These are phyloP conservation scores for Saimiri boliviensis DNA, from an alignment of 2,113 vertebrate species.

Conservation along the genomic window DNA sequence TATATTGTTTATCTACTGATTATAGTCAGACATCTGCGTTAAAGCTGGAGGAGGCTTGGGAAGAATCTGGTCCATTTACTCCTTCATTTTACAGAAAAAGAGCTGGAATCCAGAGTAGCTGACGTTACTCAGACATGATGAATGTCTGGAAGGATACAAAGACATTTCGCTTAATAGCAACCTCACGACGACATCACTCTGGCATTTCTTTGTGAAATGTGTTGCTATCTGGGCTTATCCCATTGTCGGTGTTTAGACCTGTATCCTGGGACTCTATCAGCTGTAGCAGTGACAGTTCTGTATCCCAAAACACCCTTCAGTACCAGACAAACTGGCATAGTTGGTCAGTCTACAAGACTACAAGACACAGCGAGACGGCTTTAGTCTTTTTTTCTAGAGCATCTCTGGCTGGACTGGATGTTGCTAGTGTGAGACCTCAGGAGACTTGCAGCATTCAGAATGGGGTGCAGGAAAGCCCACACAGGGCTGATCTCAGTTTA, in stretches of 20 bases:
- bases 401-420: not conserved
- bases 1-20: not conserved
- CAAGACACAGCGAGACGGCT: not conserved
- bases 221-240: too few relatives aligned
- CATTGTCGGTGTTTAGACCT: not conserved
- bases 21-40: too few relatives aligned
- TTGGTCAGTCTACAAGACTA: not conserved
- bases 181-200: rapidly evolving
- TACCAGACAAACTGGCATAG: not conserved
- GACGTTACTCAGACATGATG: not conserved
- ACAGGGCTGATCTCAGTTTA: not conserved
- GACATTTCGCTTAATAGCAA: not conserved
- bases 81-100: not conserved
- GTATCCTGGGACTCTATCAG: too few relatives aligned
- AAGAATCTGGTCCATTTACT: not conserved
- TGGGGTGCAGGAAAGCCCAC: rapidly evolving
- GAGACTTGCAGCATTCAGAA: not conserved
- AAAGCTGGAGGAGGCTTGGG: not conserved
- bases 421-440: not conserved
- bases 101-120: not conserved
- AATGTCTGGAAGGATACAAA: not conserved
- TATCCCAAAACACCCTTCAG: not conserved
- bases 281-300: not conserved
- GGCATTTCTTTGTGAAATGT: not conserved
- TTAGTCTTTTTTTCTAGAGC: not conserved